Conservation (phyloP, 2,888 invertebrate genomes). For the Mythimna impura region DNA sequence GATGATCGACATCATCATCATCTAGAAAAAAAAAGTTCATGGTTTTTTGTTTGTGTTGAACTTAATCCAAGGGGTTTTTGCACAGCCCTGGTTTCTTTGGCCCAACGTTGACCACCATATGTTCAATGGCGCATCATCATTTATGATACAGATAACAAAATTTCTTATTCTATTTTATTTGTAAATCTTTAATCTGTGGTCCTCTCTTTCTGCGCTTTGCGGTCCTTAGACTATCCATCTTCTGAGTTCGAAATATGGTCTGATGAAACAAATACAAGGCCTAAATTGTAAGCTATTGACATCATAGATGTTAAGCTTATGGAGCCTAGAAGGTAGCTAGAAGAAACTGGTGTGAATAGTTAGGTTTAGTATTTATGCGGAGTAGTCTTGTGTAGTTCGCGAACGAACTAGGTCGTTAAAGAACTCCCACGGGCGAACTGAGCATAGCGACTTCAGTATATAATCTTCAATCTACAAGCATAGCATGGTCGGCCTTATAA, state of each 20-base stretch:
- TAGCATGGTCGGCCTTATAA: too few species aligned
- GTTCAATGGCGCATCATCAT: neutral
- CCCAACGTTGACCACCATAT: too few species aligned
- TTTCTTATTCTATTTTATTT: neutral
- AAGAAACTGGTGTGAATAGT: neutral
- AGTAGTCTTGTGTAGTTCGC: too few species aligned
- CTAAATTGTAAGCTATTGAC: slow-evolving; percentile 15
- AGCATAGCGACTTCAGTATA: too few species aligned
- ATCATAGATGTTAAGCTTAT: slow-evolving; percentile 7
- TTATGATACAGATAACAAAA: neutral
- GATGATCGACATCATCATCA: too few species aligned
- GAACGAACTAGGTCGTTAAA: too few species aligned
- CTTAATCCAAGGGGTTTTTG: too few species aligned
- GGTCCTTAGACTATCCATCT: neutral
- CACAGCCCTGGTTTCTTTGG: too few species aligned
- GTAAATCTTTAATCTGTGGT: neutral
- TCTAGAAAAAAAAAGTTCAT: too few species aligned
- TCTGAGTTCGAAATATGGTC: neutral
- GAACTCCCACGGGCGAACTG: too few species aligned
- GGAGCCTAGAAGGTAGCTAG: slow-evolving; percentile 24
- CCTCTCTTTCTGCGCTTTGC: neutral
- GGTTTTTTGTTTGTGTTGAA: too few species aligned
- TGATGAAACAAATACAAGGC: slow-evolving; percentile 9
- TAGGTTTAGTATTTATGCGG: neutral
- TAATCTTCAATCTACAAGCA: too few species aligned